phyloP scores from a whole-genome alignment of 2,888 invertebrate genomes.

The Steinernema hermaphroditum region DNA sequence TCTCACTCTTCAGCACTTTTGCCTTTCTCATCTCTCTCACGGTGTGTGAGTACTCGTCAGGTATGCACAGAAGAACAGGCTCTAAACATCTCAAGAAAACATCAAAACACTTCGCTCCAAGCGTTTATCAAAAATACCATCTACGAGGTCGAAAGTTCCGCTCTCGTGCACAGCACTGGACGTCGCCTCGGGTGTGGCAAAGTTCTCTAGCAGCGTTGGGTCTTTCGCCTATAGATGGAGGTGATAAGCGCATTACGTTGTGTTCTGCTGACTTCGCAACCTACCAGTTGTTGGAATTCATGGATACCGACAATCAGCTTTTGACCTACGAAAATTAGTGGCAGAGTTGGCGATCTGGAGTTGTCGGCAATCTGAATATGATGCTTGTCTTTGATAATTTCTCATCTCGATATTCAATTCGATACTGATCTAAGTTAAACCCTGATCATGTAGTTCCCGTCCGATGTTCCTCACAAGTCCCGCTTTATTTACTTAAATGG shows the following conservation, averaged over 20 bases:
- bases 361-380: not conserved
- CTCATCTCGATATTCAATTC: too few relatives aligned
- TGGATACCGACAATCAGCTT: slow-evolving; percentile 67
- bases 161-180: not conserved
- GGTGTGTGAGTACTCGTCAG: slow-evolving; percentile 43
- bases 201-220: not conserved
- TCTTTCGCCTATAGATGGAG: not conserved
- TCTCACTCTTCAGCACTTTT: slow-evolving; percentile 25
- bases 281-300: slow-evolving; percentile 66
- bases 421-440: too few relatives aligned
- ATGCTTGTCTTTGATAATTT: too few relatives aligned
- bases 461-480: too few relatives aligned
- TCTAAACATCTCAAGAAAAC: slow-evolving; percentile 34
- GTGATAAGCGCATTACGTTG: slow-evolving; percentile 15
- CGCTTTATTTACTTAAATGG: too few relatives aligned
- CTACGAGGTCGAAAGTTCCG: not conserved
- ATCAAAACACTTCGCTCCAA: not conserved
- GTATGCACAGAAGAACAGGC: slow-evolving; percentile 42
- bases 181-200: not conserved
- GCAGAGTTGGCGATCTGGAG: slow-evolving; percentile 37
- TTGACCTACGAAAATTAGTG: slow-evolving; percentile 69
- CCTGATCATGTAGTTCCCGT: too few relatives aligned
- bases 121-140: slow-evolving; percentile 18
- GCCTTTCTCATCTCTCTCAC: slow-evolving; percentile 20
- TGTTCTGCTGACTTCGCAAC: slow-evolving; percentile 23